Base-by-base conservation (phyloP, 1,140 invertebrate genomes). In the Drosophila murphyi region DNA sequence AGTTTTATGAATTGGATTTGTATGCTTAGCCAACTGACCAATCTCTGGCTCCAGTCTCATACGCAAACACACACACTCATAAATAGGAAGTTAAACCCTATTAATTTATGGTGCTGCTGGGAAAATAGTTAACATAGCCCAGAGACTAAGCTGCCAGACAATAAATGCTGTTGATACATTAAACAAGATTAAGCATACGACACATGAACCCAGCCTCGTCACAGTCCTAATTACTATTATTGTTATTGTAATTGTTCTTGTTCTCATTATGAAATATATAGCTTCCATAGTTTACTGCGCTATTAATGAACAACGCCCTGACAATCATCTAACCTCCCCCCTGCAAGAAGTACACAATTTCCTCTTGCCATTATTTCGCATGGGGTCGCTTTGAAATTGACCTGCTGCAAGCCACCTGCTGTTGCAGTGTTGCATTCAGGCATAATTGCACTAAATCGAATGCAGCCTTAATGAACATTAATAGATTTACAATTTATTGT, bases 131-230 rank as follows among this genome's bases (percentile, higher is more conserved):
- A 56, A 39, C 39, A 59, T 34, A 56, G 45, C 47, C 39, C n/a
- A 29, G 12, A 34, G 29, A 8, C 60, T 51, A 61, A 68, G 76
- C 80, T 65, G 43, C 62, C 48, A 41, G 43, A 48, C 73, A 63
- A 61, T 70, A 52, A 65, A 52, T 62, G 79, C 69, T 67, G 71
- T 65, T 69, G 57, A 80, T 73, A 47, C 77, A 64, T 74, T 77
- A 67, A 86, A 57, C 62, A 71, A 69, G 81, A 85, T 86, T 85
- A 86, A 70, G 73, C 47, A 86, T 85, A 85, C 82, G 78, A 65
- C 60, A 51, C 35, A 35, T 47, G 39, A 55, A 32, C 5, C 4
- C 47, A 32, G 5, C 8, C 29, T 12, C 41, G 12, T 43, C 39
- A 28, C 48, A 70, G 59, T 6, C 43, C 56, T 68, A 41, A 55